These are phyloP conservation scores for Archips crataeganus DNA, from an alignment of 2,888 invertebrate genomes.

Conservation along the genomic window DNA sequence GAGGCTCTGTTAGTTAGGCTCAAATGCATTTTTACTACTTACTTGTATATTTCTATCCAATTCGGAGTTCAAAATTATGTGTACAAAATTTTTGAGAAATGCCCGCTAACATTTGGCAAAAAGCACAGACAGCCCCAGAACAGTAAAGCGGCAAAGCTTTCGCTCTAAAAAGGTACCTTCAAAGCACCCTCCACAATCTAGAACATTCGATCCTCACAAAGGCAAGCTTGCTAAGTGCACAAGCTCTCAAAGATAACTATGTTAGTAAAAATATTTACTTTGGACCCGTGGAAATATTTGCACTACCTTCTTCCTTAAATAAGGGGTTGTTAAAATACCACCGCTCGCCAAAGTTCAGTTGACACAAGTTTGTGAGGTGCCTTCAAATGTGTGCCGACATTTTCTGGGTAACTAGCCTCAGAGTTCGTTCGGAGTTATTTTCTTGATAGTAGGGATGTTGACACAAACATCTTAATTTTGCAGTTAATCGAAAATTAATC, in stretches of 20 bases:
- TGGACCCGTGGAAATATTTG: slow-evolving; percentile 19
- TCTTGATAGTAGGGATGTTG: no score
- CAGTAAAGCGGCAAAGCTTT: not conserved
- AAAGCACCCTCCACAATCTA: slow-evolving; percentile 10
- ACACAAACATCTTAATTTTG: no score
- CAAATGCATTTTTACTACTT: no score
- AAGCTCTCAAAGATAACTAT: slow-evolving; percentile 21
- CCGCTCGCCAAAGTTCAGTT: slow-evolving; percentile 7
- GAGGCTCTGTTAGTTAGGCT: no score
- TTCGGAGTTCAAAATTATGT: no score
- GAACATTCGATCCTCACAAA: slow-evolving; percentile 18
- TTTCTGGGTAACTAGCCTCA: not conserved
- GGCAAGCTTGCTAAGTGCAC: slow-evolving; percentile 11
- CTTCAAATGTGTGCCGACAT: not conserved
- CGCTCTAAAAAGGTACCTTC: not conserved
- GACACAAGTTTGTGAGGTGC: not conserved
- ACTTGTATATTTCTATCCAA: no score
- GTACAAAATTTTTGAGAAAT: no score
- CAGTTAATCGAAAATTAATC: no score
- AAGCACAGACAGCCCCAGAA: not conserved
- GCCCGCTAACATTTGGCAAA: not conserved
- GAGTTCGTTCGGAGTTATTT: no score
- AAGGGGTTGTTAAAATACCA: slow-evolving; percentile 19
- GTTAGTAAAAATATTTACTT: slow-evolving; percentile 27
- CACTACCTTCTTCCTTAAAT: slow-evolving; percentile 13